Base-by-base conservation (phyloP, 2,888 invertebrate genomes). In the Ichneumon xanthorius region DNA sequence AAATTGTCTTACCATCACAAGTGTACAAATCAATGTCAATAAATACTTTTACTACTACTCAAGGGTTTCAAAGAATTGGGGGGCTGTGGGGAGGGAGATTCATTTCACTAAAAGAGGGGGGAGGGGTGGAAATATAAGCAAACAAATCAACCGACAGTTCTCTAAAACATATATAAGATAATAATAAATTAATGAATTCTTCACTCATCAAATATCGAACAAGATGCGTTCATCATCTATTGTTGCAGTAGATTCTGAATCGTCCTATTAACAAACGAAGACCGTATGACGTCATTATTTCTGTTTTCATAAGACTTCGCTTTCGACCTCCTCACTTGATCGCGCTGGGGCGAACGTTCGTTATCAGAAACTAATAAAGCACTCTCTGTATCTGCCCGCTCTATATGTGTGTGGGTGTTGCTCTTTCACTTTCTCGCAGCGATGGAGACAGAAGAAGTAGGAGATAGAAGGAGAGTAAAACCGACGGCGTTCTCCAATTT, bases 311-410 rank as follows among this genome's bases (percentile, higher is more conserved):
- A 30, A 19, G 50, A 65, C 37, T 50, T 7, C 16, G 2, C 65
- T 48, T 6, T 75, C 63, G n/a, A 61, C 61, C 61, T 61, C 45
- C 61, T 48, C 30, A 7, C 26, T 19, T 11, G 50, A 53, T 65
- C 14, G 50, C 16, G 33, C 50, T 37, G 1, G 37, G 37, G 65
- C 65, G 63, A 65, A 50, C 4, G 19, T 53, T 48, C 30, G 70
- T 53, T 53, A 40, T 70, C 81, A 63, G 71, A 82, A 82, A 76
- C 76, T 82, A 82, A 82, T 76, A 82, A 76, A 76, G 76, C 76
- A 14, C 26, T 19, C 22, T 58, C 37, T 26, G 48, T 70, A 16
- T 70, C 30, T 68, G 26, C 30, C 26, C 65, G 14, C 50, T 37
- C 50, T 16, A 5, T 6, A 30, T 37, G 61, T 63, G 48, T 48